Evolutionary conservation across 2,113 vertebrate genomes (phyloP), one percentile per base, ranked within the genome.

Genomic region (Clarias gariepinus): DNA sequence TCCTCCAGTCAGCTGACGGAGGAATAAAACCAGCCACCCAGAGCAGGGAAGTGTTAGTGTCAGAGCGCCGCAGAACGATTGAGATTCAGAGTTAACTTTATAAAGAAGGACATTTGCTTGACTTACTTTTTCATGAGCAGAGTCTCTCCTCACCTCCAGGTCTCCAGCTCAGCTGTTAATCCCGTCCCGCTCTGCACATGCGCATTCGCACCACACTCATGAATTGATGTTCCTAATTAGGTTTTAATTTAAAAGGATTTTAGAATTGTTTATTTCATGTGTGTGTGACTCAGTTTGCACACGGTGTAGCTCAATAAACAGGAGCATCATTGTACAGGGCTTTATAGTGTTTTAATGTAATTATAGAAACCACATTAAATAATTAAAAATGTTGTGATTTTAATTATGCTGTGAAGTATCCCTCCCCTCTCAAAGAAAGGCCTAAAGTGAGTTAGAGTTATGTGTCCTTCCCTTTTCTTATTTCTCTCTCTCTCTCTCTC

Each of bases 101-200:
- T 76, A n/a, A 52, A 76, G 10, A n/a, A 76, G 2, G 21, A 53
- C 15, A 28, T 78, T 18, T 81, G 47, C 47, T 47, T 15, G 4
- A 8, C 61, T 82, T 82, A 82, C 81, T 28, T 15, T 82, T 10
- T 53, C 25, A 47, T 53, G 11, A 28, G 61, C 81, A 30, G 81
- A 30, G 64, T 83, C 16, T 69, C 81, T 82, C 63, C 80, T 66
- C 61, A 25, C 61, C 63, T 33, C 81, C 16, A 25, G 19, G 47
- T 83, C 21, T 69, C 55, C 47, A 69, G 64, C 36, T 69, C 81
- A 57, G 47, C 25, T 19, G 19, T 52, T 83, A 83, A 83, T 83
- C 81, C 63, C 41, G 25, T n/a, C 52, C 28, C 21, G 77, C 57
- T 11, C 81, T 33, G 81, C 81, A 28, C 81, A 83, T 68, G 81